Percentiles rank a stretch among this genome's conserved stretches.
These are phyloP conservation scores for Acropternis orthonyx DNA, from an alignment of 2,797 vertebrate species.

Conservation along the genomic window DNA sequence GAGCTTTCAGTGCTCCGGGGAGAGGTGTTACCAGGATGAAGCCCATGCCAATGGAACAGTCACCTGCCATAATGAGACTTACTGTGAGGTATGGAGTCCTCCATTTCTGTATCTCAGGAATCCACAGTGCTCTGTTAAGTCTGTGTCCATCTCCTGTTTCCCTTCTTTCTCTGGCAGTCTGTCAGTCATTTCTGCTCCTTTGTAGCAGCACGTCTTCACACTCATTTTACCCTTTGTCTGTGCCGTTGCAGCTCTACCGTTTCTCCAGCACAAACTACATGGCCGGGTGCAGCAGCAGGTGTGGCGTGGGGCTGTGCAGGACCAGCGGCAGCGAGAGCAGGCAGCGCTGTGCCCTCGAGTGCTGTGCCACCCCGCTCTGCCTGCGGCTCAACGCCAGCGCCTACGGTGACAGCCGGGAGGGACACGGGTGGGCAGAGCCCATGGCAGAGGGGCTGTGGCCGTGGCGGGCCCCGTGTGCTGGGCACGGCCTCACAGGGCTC, in stretches of 20 bases:
- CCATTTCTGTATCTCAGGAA: neutral
- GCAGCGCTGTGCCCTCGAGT: conserved; percentile 70
- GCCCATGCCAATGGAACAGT: neutral
- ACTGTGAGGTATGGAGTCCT: neutral
- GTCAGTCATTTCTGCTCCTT: neutral
- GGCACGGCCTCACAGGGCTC: neutral
- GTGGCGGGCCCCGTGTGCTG: no score
- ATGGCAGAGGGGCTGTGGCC: fast-evolving
- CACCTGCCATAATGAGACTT: neutral
- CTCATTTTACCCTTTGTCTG: neutral
- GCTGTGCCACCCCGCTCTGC: conserved; percentile 77
- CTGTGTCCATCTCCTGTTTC: neutral
- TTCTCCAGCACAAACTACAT: conserved; percentile 60
- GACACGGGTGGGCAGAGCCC: fast-evolving
- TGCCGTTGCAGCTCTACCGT: conserved; percentile 70
- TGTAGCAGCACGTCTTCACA: fast-evolving
- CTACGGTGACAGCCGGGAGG: neutral
- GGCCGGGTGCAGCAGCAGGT: conserved; percentile 70
- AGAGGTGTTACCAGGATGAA: conserved; percentile 28
- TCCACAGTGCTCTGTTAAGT: fast-evolving
- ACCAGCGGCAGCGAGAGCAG: neutral
- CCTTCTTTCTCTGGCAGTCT: neutral
- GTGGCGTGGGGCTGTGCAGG: conserved; percentile 33
- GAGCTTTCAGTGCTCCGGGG: conserved; percentile 27
- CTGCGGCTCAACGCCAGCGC: conserved; percentile 67